Conservation (phyloP, 2,888 invertebrate genomes). For the Drosophila meridiana region DNA sequence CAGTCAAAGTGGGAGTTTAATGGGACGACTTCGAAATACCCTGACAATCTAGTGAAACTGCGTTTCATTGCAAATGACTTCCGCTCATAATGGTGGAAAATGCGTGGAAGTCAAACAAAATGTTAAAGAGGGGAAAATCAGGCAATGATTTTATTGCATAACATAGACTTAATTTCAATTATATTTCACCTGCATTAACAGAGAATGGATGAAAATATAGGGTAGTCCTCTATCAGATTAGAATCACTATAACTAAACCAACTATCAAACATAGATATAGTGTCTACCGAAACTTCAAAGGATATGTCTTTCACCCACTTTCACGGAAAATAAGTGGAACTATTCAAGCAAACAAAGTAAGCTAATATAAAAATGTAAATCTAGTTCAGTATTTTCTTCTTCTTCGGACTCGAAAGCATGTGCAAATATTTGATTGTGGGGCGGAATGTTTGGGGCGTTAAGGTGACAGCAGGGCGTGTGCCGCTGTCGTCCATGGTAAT, state of each 20-base stretch:
- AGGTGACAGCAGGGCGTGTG: constrained; percentile 37
- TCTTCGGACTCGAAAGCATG: constrained; percentile 5
- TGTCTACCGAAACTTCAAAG: background rate
- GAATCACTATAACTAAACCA: too few relatives aligned
- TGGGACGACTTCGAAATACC: background rate
- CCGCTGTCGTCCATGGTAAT: constrained; percentile 37
- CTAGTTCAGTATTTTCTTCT: background rate
- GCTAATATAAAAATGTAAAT: background rate
- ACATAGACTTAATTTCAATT: too few relatives aligned
- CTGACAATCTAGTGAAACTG: background rate
- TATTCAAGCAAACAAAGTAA: background rate
- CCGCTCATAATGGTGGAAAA: background rate
- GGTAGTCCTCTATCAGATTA: background rate
- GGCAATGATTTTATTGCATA: too few relatives aligned
- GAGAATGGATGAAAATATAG: too few relatives aligned
- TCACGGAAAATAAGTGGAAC: background rate
- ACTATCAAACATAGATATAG: background rate
- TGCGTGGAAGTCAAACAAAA: background rate
- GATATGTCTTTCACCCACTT: background rate
- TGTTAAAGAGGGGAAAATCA: background rate
- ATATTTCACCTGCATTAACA: too few relatives aligned
- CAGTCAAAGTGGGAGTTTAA: background rate
- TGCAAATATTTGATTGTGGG: constrained; percentile 5
- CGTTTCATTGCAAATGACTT: background rate
- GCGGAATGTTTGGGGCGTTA: constrained; percentile 7